Conservation (phyloP, 92 coral and sea anemone genomes). For the Palythoa grandiflora region DNA sequence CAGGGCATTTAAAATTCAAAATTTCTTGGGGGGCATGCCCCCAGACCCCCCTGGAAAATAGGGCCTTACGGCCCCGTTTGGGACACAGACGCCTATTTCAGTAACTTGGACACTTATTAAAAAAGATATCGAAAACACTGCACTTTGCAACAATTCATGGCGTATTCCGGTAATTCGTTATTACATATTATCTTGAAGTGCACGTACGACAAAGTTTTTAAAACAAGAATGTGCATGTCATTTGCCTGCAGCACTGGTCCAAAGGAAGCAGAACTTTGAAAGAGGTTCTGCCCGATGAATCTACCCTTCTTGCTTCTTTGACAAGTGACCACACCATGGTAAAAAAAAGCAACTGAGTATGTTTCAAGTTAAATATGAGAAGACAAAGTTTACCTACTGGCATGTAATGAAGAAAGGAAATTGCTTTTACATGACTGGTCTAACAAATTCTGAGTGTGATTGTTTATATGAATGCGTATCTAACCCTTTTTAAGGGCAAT, state of each 20-base stretch:
- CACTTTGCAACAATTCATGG: constrained; percentile 62
- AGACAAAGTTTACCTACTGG: constrained; percentile 41
- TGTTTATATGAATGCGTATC: constrained; percentile 45
- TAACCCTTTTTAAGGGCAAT: constrained; percentile 15
- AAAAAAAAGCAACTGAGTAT: constrained; percentile 9
- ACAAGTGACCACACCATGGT: not conserved
- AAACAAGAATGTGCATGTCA: not conserved
- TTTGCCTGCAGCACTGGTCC: constrained; percentile 26
- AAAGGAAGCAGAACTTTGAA: not conserved
- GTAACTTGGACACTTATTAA: too few relatives aligned
- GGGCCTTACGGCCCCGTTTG: too few relatives aligned
- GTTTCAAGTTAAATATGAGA: constrained; percentile 35
- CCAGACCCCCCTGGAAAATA: too few relatives aligned
- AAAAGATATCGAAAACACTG: too few relatives aligned
- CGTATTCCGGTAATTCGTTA: constrained; percentile 17
- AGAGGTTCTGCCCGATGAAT: constrained; percentile 1
- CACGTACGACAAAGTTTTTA: constrained; percentile 14
- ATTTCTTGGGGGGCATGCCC: too few relatives aligned
- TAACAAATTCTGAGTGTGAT: constrained; percentile 31
- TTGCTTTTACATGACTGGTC: constrained; percentile 52
- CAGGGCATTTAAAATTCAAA: too few relatives aligned
- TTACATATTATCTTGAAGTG: constrained; percentile 33
- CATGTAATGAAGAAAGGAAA: constrained; percentile 38
- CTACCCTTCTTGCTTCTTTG: not conserved
- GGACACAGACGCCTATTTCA: too few relatives aligned